Base-by-base conservation (phyloP, 1,140 invertebrate species). In the Antheraea pernyi region DNA sequence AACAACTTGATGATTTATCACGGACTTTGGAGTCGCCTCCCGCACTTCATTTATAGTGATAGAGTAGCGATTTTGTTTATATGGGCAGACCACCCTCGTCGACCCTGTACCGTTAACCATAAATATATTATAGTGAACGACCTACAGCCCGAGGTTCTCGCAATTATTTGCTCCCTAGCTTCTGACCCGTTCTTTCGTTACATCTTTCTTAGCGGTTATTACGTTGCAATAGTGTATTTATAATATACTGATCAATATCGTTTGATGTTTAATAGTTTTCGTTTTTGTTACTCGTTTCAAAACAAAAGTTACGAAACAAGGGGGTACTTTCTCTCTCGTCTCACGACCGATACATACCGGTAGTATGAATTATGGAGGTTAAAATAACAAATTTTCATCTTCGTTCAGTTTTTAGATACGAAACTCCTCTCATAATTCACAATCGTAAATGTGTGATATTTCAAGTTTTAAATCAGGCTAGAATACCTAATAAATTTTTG, bases 291-390 rank as follows among this genome's bases (percentile, higher is more conserved):
- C 60, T 67, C 80, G 73, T 83, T 82, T 79, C 76, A 77, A 80
- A 84, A 72, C 65, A 69, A 74, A 68, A 70, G 72, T 89, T 84
- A 88, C 81, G 84, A 86, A 85, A 87, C 84, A 72, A 73, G 74
- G 72, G 78, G 74, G 77, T 86, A 87, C 88, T 90, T 90, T 88
- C 86, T 86, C 86, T 85, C 86, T 86, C 72, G 71, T 79, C 77
- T 82, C 78, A 79, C 81, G 79, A 81, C 73, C 83, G 77, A 84
- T 86, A 79, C 79, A 71, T 71, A 79, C 72, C 69, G 66, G 75
- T 67, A 81, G 76, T 81, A 88, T 85, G 82, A 83, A 89, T 74
- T 82, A 89, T 85, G 82, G 85, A 89, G 89, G 84, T 89, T 91
- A 91, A 85, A 82, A 91, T 79, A 91, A 91, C 85, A 91, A 79